Conservation (phyloP, 1,140 invertebrate genomes). For the Papilio aristodemus region DNA sequence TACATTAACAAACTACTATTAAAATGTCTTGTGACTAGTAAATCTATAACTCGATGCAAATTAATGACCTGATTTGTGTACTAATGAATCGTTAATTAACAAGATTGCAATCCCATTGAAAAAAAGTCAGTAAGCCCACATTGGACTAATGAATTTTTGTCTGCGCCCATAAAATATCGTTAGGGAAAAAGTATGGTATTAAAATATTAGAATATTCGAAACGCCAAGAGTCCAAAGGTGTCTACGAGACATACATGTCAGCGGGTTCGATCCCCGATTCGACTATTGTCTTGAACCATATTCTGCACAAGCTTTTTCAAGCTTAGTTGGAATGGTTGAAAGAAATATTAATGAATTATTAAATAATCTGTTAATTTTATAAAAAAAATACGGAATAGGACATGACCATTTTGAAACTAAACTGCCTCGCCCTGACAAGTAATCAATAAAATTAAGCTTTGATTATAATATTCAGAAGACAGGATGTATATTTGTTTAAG, state of each 20-base stretch:
- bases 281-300: no score
- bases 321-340: no score
- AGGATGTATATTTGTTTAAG: slow-evolving; percentile 8
- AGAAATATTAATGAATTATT: no score
- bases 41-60: slow-evolving; percentile 15
- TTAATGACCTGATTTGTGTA: slow-evolving; percentile 14
- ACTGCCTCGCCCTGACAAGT: no score
- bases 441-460: background rate
- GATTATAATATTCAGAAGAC: background rate
- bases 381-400: no score
- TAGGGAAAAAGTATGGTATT: background rate
- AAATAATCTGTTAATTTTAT: no score
- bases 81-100: slow-evolving; percentile 23
- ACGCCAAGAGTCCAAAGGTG: no score
- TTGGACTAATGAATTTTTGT: slow-evolving; percentile 3
- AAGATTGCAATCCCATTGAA: slow-evolving; percentile 13
- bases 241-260: no score
- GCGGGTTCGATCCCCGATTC: no score
- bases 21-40: background rate
- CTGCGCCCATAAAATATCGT: background rate
- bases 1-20: background rate
- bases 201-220: no score
- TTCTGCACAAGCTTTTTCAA: no score
- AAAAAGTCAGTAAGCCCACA: background rate
- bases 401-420: no score